Conservation (phyloP, 2,888 invertebrate genomes). For the Sarcophaga variegata region DNA sequence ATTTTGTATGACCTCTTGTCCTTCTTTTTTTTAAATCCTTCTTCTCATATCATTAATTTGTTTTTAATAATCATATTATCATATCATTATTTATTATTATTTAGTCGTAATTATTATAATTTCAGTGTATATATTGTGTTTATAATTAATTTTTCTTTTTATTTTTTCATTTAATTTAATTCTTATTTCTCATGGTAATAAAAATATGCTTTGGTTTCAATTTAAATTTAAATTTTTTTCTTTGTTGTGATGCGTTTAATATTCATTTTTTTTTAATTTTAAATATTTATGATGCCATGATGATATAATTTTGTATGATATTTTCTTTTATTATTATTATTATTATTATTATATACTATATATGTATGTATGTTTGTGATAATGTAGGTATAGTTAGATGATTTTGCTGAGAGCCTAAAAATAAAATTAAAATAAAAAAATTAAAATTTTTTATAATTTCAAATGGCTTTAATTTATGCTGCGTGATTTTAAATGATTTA, state of each 20-base stretch:
- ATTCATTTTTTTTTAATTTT: slow-evolving; percentile 8
- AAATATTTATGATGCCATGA: slow-evolving; percentile 19
- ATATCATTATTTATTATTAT: slow-evolving; percentile 35
- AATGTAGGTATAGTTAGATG: neutral
- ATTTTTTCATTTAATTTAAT: slow-evolving; percentile 1
- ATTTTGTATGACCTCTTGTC: slow-evolving; percentile 28
- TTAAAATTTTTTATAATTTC: neutral
- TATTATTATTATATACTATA: no score
- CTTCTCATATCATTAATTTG: slow-evolving; percentile 5
- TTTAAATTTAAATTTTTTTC: slow-evolving; percentile 5
- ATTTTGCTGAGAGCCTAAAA: neutral
- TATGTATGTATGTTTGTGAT: neutral
- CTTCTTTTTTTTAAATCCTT: slow-evolving; percentile 1
- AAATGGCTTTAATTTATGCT: neutral
- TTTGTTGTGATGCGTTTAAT: slow-evolving; percentile 18
- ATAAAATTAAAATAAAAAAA: neutral
- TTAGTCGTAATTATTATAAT: slow-evolving; percentile 7
- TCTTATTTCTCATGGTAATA: slow-evolving; percentile 51
- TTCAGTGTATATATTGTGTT: slow-evolving; percentile 33
- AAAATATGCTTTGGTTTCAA: slow-evolving; percentile 66
- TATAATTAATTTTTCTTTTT: slow-evolving; percentile 36
- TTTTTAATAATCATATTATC: neutral
- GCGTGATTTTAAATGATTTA: slow-evolving; percentile 3
- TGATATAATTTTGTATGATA: neutral
- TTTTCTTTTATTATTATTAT: no score